Evolutionary conservation across 2,797 vertebrate species (phyloP), one percentile per base, ranked within the genome.

Genomic region (Typhlichthys subterraneus): DNA sequence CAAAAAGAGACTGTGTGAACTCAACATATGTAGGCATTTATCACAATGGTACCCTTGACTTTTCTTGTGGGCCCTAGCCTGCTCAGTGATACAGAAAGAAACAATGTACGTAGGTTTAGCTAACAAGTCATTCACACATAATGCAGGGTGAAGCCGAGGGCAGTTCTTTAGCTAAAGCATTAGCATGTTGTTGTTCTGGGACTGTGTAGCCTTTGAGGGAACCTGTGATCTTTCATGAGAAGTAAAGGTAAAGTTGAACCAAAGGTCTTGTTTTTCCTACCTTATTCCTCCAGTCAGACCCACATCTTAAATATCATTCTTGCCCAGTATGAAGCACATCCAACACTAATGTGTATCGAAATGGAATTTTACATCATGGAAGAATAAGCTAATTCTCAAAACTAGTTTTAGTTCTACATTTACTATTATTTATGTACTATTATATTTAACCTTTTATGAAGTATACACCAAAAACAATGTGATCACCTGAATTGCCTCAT

Each of bases 101-200:
- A 59, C 59, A 80, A 58, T 47, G 29, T 53, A 19, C 45, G 42
- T 45, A 59, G 59, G 62, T 79, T 80, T 71, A 72, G 71, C 57
- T 70, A 85, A 83, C 72, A 63, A 70, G 68, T 77, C 64, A 63
- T 63, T 76, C 1, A 0, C 66, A 61, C 77, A 88, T 76, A 85
- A 73, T 62, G 61, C 57, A 2, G 60, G 65, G 72, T 64, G 57
- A 67, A 14, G 59, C 72, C 0, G 15, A 69, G 73, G 75, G 69
- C 75, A 81, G 70, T 71, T 67, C 57, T 61, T 76, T 57, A 69
- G 65, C 69, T 17, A 49, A 66, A 64, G 74, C 53, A 73, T 72
- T 58, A 45, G 61, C 19, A 52, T 72, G 68, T 57, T 48, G 4
- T 29, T 17, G 3, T 23, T 54, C 8, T 45, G 6, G 13, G 38